Evolutionary conservation across 1,140 invertebrate species (phyloP), one percentile per base, ranked within the genome.

Genomic region (Nebria ingens): DNA sequence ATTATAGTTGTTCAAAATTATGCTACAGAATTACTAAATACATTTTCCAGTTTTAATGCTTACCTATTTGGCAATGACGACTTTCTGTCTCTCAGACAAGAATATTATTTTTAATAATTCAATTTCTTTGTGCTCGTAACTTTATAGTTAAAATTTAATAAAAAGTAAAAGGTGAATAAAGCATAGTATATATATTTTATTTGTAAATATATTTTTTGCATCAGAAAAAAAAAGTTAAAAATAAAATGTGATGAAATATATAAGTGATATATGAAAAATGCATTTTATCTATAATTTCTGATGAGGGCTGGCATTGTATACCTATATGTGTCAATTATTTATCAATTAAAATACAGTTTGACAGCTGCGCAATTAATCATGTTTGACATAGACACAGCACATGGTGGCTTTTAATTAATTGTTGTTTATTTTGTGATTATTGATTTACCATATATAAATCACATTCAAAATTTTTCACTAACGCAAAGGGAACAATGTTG

Each of bases 401-500:
- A 45, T 45, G 40, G 40, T 45, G 6, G 6, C 9, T 45, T 45
- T 45, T 45, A 45, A 45, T 45, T 45, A 45, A 45, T 45, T 45
- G 15, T 45, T 45, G 40, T 45, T 45, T 45, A 45, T 45, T 45
- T 45, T 45, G 40, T 45, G 40, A 9, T 9, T 45, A 45, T 12
- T 17, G 40, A 45, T 45, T 45, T 45, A 17, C 9, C 40, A n/a
- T n/a, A 12, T 45, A 45, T 45, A 45, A 45, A 45, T 45, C 40
- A 45, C 17, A 45, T 45, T 17, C 3, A 45, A 45, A 9, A 34
- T 34, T 34, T 34, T n/a, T n/a, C n/a, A n/a, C n/a, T n/a, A n/a
- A n/a, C n/a, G n/a, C n/a, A n/a, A n/a, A n/a, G n/a, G n/a, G n/a
- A n/a, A n/a, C n/a, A n/a, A n/a, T n/a, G n/a, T n/a, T n/a, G n/a